A percentile compares a stretch with the other conserved stretches of the same genome.
Conservation (phyloP, 2,888 invertebrate genomes). For the Polyploca ridens region DNA sequence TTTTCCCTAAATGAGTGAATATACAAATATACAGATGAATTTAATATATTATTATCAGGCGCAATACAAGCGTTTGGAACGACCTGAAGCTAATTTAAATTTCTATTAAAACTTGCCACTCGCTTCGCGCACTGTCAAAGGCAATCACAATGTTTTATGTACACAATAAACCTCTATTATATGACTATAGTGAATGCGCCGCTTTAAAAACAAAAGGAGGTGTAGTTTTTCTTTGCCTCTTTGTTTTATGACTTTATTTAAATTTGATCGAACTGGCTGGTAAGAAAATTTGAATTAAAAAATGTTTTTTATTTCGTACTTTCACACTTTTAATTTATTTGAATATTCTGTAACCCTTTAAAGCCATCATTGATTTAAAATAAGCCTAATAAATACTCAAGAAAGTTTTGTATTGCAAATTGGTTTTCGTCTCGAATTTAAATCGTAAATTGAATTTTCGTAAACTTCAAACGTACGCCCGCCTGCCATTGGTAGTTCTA, state of each 20-base stretch:
- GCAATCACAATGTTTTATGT: slow-evolving; percentile 72
- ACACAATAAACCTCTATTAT: slow-evolving; percentile 49
- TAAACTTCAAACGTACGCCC: slow-evolving; percentile 36
- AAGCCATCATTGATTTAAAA: neutral
- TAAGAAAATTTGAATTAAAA: neutral
- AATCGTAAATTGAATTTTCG: slow-evolving; percentile 42
- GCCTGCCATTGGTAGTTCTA: slow-evolving; percentile 26
- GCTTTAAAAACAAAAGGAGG: slow-evolving; percentile 13
- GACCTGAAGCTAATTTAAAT: slow-evolving; percentile 73
- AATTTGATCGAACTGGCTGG: neutral
- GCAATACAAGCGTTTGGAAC: slow-evolving; percentile 50
- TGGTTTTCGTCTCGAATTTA: slow-evolving; percentile 14
- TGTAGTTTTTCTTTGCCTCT: neutral
- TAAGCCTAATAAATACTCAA: neutral
- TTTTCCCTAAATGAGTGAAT: neutral
- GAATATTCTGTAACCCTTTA: neutral
- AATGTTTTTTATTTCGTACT: neutral
- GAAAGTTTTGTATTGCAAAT: slow-evolving; percentile 11
- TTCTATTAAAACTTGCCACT: slow-evolving; percentile 80
- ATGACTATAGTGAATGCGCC: slow-evolving; percentile 28
- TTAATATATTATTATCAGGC: slow-evolving; percentile 28
- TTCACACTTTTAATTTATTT: neutral
- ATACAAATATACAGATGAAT: neutral
- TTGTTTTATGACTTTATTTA: neutral
- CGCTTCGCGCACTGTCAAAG: slow-evolving; percentile 65